Conservation (phyloP, 2,888 invertebrate genomes). For the Ptilodon capucinus region DNA sequence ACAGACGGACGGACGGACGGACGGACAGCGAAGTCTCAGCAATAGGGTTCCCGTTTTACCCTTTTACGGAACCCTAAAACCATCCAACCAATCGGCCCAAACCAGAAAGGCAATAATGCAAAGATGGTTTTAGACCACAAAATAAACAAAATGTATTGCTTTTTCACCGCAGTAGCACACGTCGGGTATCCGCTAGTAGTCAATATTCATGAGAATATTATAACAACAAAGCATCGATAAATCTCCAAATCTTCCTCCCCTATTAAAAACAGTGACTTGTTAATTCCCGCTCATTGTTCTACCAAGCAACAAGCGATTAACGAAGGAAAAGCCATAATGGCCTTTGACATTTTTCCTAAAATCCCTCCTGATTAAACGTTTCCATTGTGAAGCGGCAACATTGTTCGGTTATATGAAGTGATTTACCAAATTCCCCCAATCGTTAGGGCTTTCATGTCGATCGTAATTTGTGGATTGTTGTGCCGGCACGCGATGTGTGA, state of each 20-base stretch:
- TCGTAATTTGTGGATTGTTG: conserved; percentile 50
- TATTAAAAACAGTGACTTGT: conserved; percentile 15
- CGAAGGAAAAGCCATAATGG: conserved; percentile 12
- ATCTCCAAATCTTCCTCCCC: not conserved
- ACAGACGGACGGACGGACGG: too few species aligned
- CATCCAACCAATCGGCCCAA: too few species aligned
- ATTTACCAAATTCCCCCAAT: conserved; percentile 57
- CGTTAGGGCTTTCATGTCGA: conserved; percentile 54
- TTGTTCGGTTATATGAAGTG: conserved; percentile 51
- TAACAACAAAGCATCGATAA: not conserved
- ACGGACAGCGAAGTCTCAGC: too few species aligned
- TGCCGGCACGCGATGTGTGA: conserved; percentile 46
- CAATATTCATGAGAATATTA: not conserved
- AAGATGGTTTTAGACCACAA: too few species aligned
- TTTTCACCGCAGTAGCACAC: too few species aligned
- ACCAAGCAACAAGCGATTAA: conserved; percentile 11
- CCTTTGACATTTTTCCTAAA: conserved; percentile 28
- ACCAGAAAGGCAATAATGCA: too few species aligned
- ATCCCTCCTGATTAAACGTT: conserved; percentile 39
- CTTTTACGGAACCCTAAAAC: too few species aligned
- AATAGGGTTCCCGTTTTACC: too few species aligned
- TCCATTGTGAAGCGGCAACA: conserved; percentile 34
- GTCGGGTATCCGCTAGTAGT: too few species aligned
- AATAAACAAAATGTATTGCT: too few species aligned
- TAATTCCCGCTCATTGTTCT: conserved; percentile 10